phyloP scores from a whole-genome alignment of 1,140 invertebrate genomes.

The Chironomus tepperi region DNA sequence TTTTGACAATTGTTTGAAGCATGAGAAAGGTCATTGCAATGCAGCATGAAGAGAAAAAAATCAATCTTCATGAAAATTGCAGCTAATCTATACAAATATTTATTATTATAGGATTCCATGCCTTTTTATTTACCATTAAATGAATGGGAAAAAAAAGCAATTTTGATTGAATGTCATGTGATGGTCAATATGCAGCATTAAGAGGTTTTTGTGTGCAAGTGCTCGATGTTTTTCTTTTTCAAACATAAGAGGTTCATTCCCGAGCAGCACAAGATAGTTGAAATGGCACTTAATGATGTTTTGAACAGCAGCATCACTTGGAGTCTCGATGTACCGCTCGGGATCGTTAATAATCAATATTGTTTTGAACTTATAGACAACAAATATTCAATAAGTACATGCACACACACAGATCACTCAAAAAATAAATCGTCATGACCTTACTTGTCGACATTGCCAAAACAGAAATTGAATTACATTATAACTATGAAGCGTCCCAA shows the following conservation, averaged over 20 bases:
- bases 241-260: no score
- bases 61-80: not conserved
- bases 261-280: no score
- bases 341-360: not conserved
- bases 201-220: not conserved
- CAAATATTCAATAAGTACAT: no score
- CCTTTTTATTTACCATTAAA: not conserved
- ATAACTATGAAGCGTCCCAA: not conserved
- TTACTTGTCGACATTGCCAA: constrained; percentile 12
- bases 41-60: not conserved
- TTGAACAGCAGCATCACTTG: no score
- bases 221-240: not conserved
- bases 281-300: no score
- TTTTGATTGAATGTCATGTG: constrained; percentile 13
- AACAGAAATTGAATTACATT: not conserved
- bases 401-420: not conserved
- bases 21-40: not conserved
- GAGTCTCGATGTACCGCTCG: no score
- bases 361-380: not conserved
- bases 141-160: not conserved
- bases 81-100: constrained; percentile 6
- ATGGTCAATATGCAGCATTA: not conserved
- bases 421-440: constrained; percentile 15
- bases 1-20: not conserved
- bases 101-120: not conserved